These are phyloP conservation scores for Monarcha castaneiventris DNA, from an alignment of 2,113 vertebrate genomes.

Conservation along the genomic window DNA sequence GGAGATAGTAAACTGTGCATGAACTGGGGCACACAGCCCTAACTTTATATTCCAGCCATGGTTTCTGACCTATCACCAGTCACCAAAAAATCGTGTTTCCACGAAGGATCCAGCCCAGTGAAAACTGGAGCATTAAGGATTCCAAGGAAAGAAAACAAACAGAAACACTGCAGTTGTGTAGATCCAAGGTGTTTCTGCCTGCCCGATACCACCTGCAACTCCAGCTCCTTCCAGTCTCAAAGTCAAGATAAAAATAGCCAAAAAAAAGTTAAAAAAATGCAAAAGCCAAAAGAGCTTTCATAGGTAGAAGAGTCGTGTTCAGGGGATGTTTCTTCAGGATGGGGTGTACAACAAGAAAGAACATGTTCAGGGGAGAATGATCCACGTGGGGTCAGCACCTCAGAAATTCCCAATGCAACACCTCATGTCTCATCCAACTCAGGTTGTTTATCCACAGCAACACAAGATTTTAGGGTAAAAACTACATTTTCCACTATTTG, in stretches of 20 bases:
- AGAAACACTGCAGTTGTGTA: rapidly evolving
- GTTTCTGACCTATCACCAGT: not conserved
- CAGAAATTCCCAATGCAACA: not conserved
- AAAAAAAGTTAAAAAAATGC: not conserved
- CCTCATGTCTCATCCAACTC: rapidly evolving
- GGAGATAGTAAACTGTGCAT: not conserved
- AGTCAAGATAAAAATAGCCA: not conserved
- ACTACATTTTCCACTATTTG: rapidly evolving
- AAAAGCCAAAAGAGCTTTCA: not conserved
- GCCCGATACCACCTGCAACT: not conserved
- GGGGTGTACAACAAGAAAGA: rapidly evolving
- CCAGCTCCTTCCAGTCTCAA: not conserved
- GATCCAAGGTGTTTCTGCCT: not conserved
- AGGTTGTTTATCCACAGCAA: not conserved
- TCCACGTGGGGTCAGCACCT: rapidly evolving
- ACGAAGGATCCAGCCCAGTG: not conserved
- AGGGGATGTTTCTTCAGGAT: not conserved
- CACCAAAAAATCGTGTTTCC: not conserved
- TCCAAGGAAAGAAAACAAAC: not conserved
- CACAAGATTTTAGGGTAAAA: not conserved
- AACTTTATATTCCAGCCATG: not conserved
- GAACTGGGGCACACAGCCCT: not conserved
- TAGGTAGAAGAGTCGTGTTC: not conserved
- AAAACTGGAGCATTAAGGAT: not conserved
- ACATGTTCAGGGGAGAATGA: not conserved